Base-by-base conservation (phyloP, 2,113 vertebrate species). In the Ailuropoda melanoleuca region DNA sequence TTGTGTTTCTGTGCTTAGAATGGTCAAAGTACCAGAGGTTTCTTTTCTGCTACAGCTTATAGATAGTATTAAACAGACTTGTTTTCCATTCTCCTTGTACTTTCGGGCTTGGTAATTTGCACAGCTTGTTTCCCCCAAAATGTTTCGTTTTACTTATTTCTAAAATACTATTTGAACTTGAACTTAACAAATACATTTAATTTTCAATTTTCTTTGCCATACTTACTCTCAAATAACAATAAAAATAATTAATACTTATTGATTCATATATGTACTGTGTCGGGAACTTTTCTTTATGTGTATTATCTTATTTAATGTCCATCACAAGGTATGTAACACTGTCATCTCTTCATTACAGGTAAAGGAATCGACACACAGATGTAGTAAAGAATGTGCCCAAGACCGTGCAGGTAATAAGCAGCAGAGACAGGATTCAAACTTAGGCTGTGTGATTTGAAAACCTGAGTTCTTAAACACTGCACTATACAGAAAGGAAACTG, bases 121-220 rank as follows among this genome's bases (percentile, higher is more conserved):
- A 12, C 8, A 74, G 46, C 8, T 46, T 88, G 58, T 75, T 37
- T 75, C 68, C 81, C 15, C 68, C 50, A 2, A 24, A 4, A 85
- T 70, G 9, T 17, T 26, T 88, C 48, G 21, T 95, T 96, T 19
- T 83, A 55, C 24, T 93, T 81, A 81, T 84, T 96, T 90, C 50
- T 93, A 90, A 86, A 95, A 75, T 90, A 62, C 8, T 74, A 19
- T 88, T 88, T 75, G n/a, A 96, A 90, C 37, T 72, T 92, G 12
- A 96, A 90, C 60, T 88, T 75, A 72, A 72, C 4, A 60, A 89
- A 96, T 84, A 31, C 31, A 80, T 68, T 78, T 78, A 90, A n/a
- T 23, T 62, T 93, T n/a, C 17, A 34, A 68, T 90, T 88, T 46
- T 85, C 50, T 83, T 87, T 88, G 50, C 81, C 75, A 74, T 78